phyloP scores from a whole-genome alignment of 2,797 vertebrate genomes.

The Neosalanx taihuensis region DNA sequence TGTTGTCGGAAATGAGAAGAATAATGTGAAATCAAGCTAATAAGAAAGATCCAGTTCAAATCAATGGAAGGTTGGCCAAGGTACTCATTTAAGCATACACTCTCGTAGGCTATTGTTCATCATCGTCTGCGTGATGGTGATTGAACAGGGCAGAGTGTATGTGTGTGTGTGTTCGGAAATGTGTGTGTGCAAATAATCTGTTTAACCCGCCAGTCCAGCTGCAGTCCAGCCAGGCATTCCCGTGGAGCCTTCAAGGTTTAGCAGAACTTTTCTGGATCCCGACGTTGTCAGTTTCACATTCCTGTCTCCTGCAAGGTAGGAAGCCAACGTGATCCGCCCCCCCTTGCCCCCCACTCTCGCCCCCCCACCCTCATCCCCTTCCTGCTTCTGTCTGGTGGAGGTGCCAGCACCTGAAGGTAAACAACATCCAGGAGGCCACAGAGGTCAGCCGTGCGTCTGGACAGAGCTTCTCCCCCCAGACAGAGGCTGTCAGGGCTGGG shows the following conservation, averaged over 20 bases:
- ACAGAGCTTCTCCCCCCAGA: conserved; percentile 61
- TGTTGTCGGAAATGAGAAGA: conserved; percentile 35
- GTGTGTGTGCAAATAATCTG: conserved; percentile 49
- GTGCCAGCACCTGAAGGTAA: conserved; percentile 68
- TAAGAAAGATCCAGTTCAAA: conserved; percentile 26
- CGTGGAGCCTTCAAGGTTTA: conserved; percentile 60
- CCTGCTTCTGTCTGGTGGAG: conserved; percentile 10
- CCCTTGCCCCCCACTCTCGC: background rate
- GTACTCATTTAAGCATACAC: conserved; percentile 11
- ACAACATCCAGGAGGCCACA: conserved; percentile 62
- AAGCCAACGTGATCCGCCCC: conserved; percentile 44
- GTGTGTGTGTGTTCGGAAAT: conserved; percentile 31
- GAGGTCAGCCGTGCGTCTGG: conserved; percentile 65
- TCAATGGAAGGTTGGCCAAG: background rate
- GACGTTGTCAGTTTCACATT: conserved; percentile 65
- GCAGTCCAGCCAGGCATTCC: conserved; percentile 68
- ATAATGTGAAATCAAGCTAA: conserved; percentile 43
- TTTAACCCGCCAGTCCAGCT: conserved; percentile 67
- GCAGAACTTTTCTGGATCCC: conserved; percentile 61
- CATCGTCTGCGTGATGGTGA: conserved; percentile 68
- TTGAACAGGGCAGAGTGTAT: conserved; percentile 51
- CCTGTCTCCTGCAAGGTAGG: conserved; percentile 52
- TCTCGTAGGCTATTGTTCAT: conserved; percentile 14
- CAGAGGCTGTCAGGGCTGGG: conserved; percentile 65
- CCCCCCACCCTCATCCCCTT: conserved; percentile 10